Base-by-base conservation (phyloP, 2,888 invertebrate genomes). In the Nephrocerus scutellatus region DNA sequence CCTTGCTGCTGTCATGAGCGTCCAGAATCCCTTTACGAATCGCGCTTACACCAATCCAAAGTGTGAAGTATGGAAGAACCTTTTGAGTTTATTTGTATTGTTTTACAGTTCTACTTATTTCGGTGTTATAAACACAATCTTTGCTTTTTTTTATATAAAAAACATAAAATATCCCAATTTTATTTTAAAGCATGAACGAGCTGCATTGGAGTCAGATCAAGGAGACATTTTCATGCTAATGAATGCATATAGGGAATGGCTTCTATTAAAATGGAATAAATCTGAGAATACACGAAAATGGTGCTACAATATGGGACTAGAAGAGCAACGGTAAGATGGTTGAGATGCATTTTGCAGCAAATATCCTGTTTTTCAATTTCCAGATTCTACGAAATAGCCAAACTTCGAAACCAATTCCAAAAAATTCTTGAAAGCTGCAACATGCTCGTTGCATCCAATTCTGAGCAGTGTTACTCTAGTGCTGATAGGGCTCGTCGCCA, bases 151-250 rank as follows among this genome's bases (percentile, higher is more conserved):
- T 16, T 14, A 14, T 8, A 10, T n/a, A n/a, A n/a, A n/a, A n/a
- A n/a, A n/a, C n/a, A n/a, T n/a, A n/a, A n/a, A n/a, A n/a, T 12
- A 21, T 39, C n/a, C 19, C 8, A 7, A 30, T 25, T 14, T 9
- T n/a, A 29, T 26, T 36, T 58, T 65, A 2, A 54, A 82, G 79
- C 77, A 79, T 26, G 74, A 84, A 1, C 73, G 89, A 25, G 81
- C 80, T 68, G 76, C 79, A 0, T 74, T 95, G 23, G 89, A 95
- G 59, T 93, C 93, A 0, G 88, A 89, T 59, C 92, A 96, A 61
- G 98, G 98, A 0, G 98, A 98, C 64, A 90, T 96, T 0, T 75
- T 98, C 47, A 91, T 91, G 0, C 70, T 96, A 15, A 41, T 98
- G 3, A 87, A 87, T 52, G 76, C 85, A 19, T 92, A 85, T 68